Base-by-base conservation (phyloP, 2,113 vertebrate species). In the Misgurnus anguillicaudatus region DNA sequence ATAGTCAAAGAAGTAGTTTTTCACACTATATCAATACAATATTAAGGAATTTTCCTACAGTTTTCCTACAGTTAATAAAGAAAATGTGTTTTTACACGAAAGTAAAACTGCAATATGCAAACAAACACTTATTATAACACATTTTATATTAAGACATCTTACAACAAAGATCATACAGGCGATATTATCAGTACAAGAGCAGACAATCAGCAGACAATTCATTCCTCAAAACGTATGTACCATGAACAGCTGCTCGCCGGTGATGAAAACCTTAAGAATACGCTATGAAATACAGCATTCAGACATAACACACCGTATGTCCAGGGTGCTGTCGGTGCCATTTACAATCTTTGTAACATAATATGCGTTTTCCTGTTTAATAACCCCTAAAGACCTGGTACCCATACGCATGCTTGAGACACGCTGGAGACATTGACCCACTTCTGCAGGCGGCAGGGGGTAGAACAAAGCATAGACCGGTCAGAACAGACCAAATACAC, bases 381-480 rank as follows among this genome's bases (percentile, higher is more conserved):
- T 53, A 64, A 80, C 73, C 77, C 63, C 60, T 77, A 31, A 13
- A 62, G 77, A 45, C 16, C 66, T 55, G 57, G 66, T 21, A 55
- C 68, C 62, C 42, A 77, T 38, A 61, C 71, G 82, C 48, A 64
- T 77, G 76, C 74, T 38, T 68, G 57, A 65, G 45, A 80, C 66
- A 45, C 39, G 39, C n/a, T 70, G 60, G 73, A 66, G 60, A 81
- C 74, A 78, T 45, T 68, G 76, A 83, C 67, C 82, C 79, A 77
- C 38, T 76, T 75, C 47, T 45, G 38, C 53, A 67, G 51, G 39
- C 70, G 73, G 60, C 47, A 13, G 61, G 80, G 72, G 77, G 51
- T 36, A 67, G 55, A 76, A 55, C 42, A 67, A 60, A 71, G 68
- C 71, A 67, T 41, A 0, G 21, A 63, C 4, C 5, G 72, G 24